These are phyloP conservation scores for Silurus glanis DNA, from an alignment of 2,113 vertebrate genomes.

Conservation along the genomic window DNA sequence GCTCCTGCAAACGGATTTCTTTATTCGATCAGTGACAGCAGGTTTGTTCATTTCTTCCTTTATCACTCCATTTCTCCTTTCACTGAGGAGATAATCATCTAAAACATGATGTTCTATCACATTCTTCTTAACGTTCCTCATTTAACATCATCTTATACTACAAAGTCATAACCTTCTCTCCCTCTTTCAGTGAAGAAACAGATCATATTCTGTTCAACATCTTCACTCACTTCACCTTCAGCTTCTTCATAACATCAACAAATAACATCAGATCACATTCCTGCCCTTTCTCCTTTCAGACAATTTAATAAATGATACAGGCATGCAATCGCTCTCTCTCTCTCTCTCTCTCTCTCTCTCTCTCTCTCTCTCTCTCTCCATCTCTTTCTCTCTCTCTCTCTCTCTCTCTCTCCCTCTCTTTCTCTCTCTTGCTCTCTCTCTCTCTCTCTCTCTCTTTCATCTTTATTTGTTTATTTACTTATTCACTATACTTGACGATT, in stretches of 20 bases:
- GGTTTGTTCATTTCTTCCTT: neutral
- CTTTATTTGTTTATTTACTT: too few relatives aligned
- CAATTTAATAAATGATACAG: conserved; percentile 2
- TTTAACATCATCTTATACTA: neutral
- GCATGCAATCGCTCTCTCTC: neutral
- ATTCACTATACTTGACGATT: too few relatives aligned
- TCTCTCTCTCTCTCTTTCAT: too few relatives aligned
- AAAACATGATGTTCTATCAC: neutral
- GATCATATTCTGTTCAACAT: conserved; percentile 22
- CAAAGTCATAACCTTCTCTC: neutral
- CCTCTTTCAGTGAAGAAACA: conserved; percentile 21
- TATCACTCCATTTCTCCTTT: neutral
- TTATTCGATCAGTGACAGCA: neutral
- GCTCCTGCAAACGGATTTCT: neutral
- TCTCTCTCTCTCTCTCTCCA: too few relatives aligned
- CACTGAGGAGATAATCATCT: neutral
- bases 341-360: neutral
- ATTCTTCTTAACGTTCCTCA: neutral
- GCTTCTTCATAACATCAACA: conserved; percentile 46
- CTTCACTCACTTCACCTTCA: neutral
- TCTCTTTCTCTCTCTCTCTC: too few relatives aligned
- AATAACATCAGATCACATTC: conserved; percentile 50
- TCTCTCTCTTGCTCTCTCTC: too few relatives aligned
- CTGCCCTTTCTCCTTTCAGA: conserved; percentile 46
- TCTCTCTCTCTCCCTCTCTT: too few relatives aligned